These are phyloP conservation scores for Yponomeuta malinellus DNA, from an alignment of 2,888 invertebrate genomes.

Conservation along the genomic window DNA sequence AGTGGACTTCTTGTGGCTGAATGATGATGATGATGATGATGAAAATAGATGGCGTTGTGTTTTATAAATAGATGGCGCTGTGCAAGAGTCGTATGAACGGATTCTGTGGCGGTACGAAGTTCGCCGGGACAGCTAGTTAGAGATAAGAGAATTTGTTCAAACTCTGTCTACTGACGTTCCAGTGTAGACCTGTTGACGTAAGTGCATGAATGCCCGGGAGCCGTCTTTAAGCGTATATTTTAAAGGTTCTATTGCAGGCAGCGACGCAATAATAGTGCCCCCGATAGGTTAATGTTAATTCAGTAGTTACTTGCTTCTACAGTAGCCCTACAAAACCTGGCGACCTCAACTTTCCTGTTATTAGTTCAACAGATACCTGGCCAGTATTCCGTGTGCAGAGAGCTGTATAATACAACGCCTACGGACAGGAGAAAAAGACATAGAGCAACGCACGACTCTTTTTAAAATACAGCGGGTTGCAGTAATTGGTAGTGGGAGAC, in stretches of 20 bases:
- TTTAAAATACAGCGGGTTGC: not conserved
- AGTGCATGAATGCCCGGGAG: conserved; percentile 31
- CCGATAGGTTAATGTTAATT: conserved; percentile 47
- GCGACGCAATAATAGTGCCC: conserved; percentile 43
- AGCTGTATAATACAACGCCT: not conserved
- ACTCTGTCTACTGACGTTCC: not conserved
- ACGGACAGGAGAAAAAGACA: not conserved
- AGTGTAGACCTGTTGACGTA: conserved; percentile 31
- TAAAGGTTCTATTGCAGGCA: conserved; percentile 43
- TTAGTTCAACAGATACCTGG: not conserved
- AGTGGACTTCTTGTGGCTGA: too few species aligned
- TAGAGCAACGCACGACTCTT: not conserved
- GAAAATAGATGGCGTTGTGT: too few species aligned
- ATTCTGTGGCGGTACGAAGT: too few species aligned
- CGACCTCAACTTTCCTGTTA: not conserved
- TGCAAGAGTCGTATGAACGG: too few species aligned
- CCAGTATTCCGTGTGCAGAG: not conserved
- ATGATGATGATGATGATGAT: too few species aligned
- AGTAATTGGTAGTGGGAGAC: not conserved
- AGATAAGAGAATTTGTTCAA: conserved; percentile 20
- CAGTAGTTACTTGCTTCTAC: conserved; percentile 28
- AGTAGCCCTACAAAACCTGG: not conserved
- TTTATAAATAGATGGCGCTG: too few species aligned
- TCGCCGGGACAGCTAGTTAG: too few species aligned
- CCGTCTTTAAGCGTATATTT: conserved; percentile 34